Percentiles rank a stretch among this genome's conserved stretches.
Evolutionary conservation across 1,140 invertebrate species (phyloP).

Genomic region (Oryctes rhinoceros): DNA sequence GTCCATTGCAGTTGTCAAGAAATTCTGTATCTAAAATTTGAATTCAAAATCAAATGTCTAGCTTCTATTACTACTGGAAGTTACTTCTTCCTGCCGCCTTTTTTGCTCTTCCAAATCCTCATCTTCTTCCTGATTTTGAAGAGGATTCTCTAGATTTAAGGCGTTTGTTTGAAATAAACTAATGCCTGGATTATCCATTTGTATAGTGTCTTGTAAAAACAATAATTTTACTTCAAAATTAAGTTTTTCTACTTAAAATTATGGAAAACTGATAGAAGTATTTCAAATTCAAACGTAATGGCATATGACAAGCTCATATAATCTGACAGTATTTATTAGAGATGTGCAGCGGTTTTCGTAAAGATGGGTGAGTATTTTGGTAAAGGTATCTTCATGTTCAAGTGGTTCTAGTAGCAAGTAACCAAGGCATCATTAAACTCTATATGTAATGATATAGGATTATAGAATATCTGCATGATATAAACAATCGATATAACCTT

Average conservation of each 20-base stretch:
- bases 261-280: neutral
- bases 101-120: slow-evolving; percentile 58
- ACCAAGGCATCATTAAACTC: too few species aligned
- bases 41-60: slow-evolving; percentile 28
- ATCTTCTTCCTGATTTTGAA: slow-evolving; percentile 56
- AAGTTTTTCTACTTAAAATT: neutral
- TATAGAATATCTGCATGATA: too few species aligned
- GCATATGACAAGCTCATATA: too few species aligned
- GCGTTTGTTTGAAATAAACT: slow-evolving; percentile 31
- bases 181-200: slow-evolving; percentile 37
- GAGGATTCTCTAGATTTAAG: slow-evolving; percentile 4
- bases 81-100: slow-evolving; percentile 55
- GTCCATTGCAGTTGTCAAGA: slow-evolving; percentile 54
- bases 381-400: too few species aligned
- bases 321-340: too few species aligned
- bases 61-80: slow-evolving; percentile 13
- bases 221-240: neutral
- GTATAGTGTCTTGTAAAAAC: neutral
- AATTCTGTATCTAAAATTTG: slow-evolving; percentile 55
- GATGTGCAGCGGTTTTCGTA: too few species aligned
- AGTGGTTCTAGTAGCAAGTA: too few species aligned
- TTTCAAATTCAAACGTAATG: too few species aligned
- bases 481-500: too few species aligned
- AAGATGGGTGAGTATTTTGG: too few species aligned
- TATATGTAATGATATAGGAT: too few species aligned